Base-by-base conservation (phyloP, 1,140 invertebrate genomes). In the Drosophila varians region DNA sequence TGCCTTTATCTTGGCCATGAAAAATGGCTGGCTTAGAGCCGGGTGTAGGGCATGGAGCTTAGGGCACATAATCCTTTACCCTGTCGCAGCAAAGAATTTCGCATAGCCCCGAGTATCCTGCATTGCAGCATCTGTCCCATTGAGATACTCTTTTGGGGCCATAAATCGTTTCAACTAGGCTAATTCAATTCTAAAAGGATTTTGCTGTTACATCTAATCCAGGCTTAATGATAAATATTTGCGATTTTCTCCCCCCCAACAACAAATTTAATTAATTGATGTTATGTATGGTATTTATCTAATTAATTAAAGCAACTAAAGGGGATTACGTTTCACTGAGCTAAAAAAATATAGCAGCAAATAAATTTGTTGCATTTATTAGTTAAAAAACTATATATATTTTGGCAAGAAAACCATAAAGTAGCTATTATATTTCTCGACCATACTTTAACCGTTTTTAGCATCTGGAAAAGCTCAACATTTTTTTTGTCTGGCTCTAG, bases 31-130 rank as follows among this genome's bases (percentile, higher is more conserved):
- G 79, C 71, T 76, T 72, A 79, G 34, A 49, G 12, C 8, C 8
- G 9, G 9, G 9, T 0, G 26, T 28, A 11, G 25, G 46, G n/a
- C n/a, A 19, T 11, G 28, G 28, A 7, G 16, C 48, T 48, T 54
- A 56, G 58, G 58, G 58, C 48, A 46, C 65, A 56, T 84, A 84
- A 84, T 86, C 79, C 80, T 76, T 83, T 86, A 12, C 51, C 40
- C 53, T 83, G 62, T 58, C 78, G 68, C 40, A 66, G 45, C 42
- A 14, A 71, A 36, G 56, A 21, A 54, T 42, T 68, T 9, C 40
- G 18, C 45, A 55, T 3, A 9, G 38, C 5, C 16, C 16, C 16
- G 8, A 8, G 38, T 6, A 11, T 12, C 36, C 36, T 16, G 36
- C 36, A 38, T 38, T 38, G 36, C 36, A 38, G 4, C 36, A 38